These are phyloP conservation scores for Podotricha telesiphe DNA, from an alignment of 2,888 invertebrate species.

Conservation along the genomic window DNA sequence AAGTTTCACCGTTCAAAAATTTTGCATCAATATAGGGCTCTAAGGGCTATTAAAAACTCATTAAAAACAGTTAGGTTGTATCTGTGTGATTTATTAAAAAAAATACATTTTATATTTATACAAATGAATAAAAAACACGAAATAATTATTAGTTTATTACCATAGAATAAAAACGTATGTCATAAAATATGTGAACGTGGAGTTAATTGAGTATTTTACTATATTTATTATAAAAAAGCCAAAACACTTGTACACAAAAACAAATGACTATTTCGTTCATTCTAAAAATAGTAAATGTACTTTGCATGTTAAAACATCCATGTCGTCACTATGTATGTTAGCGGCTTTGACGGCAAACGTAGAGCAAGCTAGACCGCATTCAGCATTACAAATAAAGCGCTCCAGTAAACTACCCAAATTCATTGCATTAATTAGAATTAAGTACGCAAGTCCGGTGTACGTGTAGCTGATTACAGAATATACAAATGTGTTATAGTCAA, in stretches of 20 bases:
- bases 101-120: too few species aligned
- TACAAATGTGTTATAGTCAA: slow-evolving; percentile 21
- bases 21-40: too few species aligned
- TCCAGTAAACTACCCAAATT: slow-evolving; percentile 26
- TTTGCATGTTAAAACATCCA: slow-evolving; percentile 3
- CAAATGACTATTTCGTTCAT: background rate
- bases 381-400: slow-evolving; percentile 6
- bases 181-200: background rate
- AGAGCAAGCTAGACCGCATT: slow-evolving; percentile 24
- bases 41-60: too few species aligned
- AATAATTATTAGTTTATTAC: too few species aligned
- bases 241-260: background rate
- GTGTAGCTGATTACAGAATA: slow-evolving; percentile 18
- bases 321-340: slow-evolving; percentile 2
- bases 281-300: slow-evolving; percentile 11
- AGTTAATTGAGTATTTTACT: too few species aligned
- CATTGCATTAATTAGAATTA: slow-evolving; percentile 28
- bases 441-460: slow-evolving; percentile 33
- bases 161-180: background rate
- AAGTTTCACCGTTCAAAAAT: too few species aligned
- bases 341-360: slow-evolving; percentile 4
- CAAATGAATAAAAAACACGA: too few species aligned
- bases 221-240: too few species aligned
- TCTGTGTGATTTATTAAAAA: too few species aligned
- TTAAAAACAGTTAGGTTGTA: too few species aligned